Evolutionary conservation across 2,113 vertebrate genomes (phyloP), one percentile per base, ranked within the genome.

Genomic region (Cephalopholis sonnerati): DNA sequence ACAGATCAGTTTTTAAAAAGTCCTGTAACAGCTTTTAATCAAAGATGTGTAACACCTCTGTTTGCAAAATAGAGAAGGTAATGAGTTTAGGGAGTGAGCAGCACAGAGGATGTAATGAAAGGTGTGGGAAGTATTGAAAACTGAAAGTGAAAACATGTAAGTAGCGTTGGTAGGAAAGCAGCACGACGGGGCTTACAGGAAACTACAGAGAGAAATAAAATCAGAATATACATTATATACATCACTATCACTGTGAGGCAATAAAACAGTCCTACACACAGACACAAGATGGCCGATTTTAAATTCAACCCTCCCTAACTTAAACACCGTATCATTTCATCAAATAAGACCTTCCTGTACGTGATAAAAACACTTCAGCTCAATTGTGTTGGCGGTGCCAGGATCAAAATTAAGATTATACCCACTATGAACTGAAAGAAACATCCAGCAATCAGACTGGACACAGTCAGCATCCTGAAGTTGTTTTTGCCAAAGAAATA

Each of bases 341-440:
- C 46, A 74, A 48, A 79, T 64, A 53, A 64, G 74, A 46, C 48
- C 48, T 87, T 87, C 82, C 82, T 67, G 64, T 51, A 57, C 3
- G 2, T 87, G 57, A 80, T 51, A 71, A 73, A 88, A 93, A 93
- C 87, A 88, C 83, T 91, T 79, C 9, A 59, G 61, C 18, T 77
- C 11, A 69, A 93, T 86, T 89, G 79, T 91, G 61, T 36, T 39
- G 39, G 70, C 29, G 17, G 9, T n/a, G 36, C 12, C 66, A 2
- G 82, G 79, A 87, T 79, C 46, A 76, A 79, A 66, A 81, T 53
- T 12, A 57, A 70, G 32, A 74, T 73, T 3, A 32, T 41, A 24
- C 8, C 12, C 3, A 61, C 5, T 25, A 22, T 46, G 16, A 73
- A 51, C 57, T 75, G 18, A 24, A 62, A 57, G 27, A 63, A 74